Conservation (phyloP, 2,113 vertebrate species). For the Chlorocebus sabaeus region DNA sequence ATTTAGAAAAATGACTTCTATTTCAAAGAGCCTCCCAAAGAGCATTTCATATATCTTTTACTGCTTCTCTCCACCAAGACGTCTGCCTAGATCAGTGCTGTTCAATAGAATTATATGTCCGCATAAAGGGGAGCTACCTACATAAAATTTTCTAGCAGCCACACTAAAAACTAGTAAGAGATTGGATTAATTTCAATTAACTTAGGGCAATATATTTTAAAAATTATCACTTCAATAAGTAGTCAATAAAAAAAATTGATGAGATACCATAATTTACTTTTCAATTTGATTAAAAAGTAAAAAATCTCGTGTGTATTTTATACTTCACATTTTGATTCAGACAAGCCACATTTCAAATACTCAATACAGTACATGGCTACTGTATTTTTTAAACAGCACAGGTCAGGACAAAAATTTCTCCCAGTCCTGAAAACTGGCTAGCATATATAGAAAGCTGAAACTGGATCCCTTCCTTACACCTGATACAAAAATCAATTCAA, state of each 20-base stretch:
- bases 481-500: too few species aligned
- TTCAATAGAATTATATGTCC: background rate
- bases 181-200: background rate
- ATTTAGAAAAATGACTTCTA: background rate
- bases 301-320: background rate
- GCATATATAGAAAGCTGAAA: too few species aligned
- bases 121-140: background rate
- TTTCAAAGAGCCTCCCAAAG: background rate
- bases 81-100: background rate
- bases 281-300: background rate
- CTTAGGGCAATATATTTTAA: background rate
- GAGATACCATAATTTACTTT: background rate
- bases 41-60: background rate
- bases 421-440: too few species aligned
- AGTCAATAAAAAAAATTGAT: background rate
- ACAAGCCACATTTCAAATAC: background rate
- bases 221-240: background rate
- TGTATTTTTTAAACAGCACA: background rate
- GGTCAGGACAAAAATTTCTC: background rate
- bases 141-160: background rate
- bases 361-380: background rate
- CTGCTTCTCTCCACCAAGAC: background rate
- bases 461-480: too few species aligned
- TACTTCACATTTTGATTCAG: background rate
- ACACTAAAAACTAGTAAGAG: background rate